A percentile compares a stretch with the other conserved stretches of the same genome.
Evolutionary conservation across 2,113 vertebrate genomes (phyloP).

Genomic region (Brachyhypopomus occidentalis): DNA sequence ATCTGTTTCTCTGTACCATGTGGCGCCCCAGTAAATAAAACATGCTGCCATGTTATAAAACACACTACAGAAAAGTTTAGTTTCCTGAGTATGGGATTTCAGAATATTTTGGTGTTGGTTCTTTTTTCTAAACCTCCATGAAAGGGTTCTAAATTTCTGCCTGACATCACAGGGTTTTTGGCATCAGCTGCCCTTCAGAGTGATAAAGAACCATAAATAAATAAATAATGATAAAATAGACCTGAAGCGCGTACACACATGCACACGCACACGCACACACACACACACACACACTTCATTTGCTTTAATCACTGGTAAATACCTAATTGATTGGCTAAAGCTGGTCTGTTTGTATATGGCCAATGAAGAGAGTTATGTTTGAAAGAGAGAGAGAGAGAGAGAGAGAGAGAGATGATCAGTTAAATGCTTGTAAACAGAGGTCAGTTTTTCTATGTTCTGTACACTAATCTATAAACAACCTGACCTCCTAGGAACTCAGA

Average conservation of each 20-base stretch:
- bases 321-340: slow-evolving; percentile 4
- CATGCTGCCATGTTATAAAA: not conserved
- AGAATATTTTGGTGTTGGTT: not conserved
- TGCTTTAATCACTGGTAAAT: slow-evolving; percentile 2
- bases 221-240: too few relatives aligned
- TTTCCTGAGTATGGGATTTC: not conserved
- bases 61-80: not conserved
- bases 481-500: not conserved
- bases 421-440: slow-evolving; percentile 1
- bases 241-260: not conserved
- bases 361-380: not conserved
- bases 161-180: too few relatives aligned
- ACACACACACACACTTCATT: not conserved
- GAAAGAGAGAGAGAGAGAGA: not conserved
- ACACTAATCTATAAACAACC: slow-evolving; percentile 30
- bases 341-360: not conserved
- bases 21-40: too few relatives aligned
- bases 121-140: not conserved
- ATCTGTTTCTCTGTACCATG: too few relatives aligned
- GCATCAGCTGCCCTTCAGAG: not conserved
- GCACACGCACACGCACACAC: not conserved
- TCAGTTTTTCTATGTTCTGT: slow-evolving; percentile 30
- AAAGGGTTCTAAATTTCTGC: too few relatives aligned
- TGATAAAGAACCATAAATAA: too few relatives aligned
- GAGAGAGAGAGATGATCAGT: not conserved